Conservation (phyloP, 2,888 invertebrate genomes). For the Didymodactylos carnosus region DNA sequence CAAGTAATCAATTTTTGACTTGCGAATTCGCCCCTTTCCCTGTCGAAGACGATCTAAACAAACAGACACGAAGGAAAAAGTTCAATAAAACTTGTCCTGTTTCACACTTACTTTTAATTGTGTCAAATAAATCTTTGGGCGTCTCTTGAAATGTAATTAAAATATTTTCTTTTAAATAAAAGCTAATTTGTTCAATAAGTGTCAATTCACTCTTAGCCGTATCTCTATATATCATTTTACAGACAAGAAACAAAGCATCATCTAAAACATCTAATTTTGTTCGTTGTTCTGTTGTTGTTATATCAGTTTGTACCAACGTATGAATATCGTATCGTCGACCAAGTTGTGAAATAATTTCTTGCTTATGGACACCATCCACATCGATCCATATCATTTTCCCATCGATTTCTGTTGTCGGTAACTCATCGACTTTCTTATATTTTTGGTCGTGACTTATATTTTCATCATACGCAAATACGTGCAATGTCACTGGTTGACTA, state of each 20-base stretch:
- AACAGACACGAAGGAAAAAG: neutral
- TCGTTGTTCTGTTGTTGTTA: neutral
- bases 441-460: neutral
- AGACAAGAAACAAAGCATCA: neutral
- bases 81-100: neutral
- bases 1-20: neutral
- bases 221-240: neutral
- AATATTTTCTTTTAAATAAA: neutral
- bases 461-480: neutral
- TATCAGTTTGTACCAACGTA: neutral
- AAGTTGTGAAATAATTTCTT: neutral
- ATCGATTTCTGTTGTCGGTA: neutral
- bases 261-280: neutral
- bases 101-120: neutral
- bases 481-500: neutral
- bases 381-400: neutral
- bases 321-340: neutral
- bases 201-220: neutral
- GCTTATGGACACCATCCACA: neutral
- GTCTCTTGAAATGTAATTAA: neutral
- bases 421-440: neutral
- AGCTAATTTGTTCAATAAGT: neutral
- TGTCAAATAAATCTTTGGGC: neutral
- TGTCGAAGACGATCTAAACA: neutral
- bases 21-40: neutral